Evolutionary conservation across 2,888 invertebrate genomes (phyloP).

Genomic region (Macrosoma leucophasiata): DNA sequence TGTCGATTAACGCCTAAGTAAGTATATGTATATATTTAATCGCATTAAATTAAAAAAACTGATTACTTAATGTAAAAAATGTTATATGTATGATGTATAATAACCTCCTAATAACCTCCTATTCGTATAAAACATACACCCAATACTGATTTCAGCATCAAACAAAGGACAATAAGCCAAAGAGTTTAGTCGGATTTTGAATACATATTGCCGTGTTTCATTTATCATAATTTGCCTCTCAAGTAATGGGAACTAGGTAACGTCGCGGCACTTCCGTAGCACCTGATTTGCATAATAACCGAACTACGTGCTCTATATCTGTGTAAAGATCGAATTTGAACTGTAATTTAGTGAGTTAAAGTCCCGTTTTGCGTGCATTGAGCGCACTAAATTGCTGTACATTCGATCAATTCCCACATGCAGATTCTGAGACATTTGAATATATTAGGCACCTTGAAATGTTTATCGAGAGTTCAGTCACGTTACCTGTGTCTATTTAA

Average conservation of each 20-base stretch:
- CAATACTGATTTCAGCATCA: neutral
- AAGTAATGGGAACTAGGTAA: slow-evolving; percentile 60
- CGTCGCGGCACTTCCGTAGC: slow-evolving; percentile 55
- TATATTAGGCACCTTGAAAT: slow-evolving; percentile 37
- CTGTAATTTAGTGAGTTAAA: slow-evolving; percentile 37
- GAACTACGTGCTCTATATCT: slow-evolving; percentile 46
- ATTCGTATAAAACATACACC: too few relatives aligned
- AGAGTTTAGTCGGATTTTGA: slow-evolving; percentile 29
- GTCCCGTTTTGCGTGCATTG: slow-evolving; percentile 36
- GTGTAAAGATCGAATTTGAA: slow-evolving; percentile 33
- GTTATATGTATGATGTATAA: too few relatives aligned
- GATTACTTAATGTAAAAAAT: too few relatives aligned
- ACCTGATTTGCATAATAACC: slow-evolving; percentile 69
- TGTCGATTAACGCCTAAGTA: too few relatives aligned
- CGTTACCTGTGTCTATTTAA: slow-evolving; percentile 9
- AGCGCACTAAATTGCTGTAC: slow-evolving; percentile 36
- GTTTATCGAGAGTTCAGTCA: slow-evolving; percentile 16
- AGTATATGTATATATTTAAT: too few relatives aligned
- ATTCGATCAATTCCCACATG: slow-evolving; percentile 58
- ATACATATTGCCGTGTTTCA: slow-evolving; percentile 40
- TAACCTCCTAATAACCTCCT: too few relatives aligned
- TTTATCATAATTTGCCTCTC: slow-evolving; percentile 64
- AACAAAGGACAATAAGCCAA: slow-evolving; percentile 19
- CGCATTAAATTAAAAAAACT: too few relatives aligned
- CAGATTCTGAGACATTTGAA: slow-evolving; percentile 54